These are phyloP conservation scores for Caerostris extrusa DNA, from an alignment of 1,140 invertebrate species.

Conservation along the genomic window DNA sequence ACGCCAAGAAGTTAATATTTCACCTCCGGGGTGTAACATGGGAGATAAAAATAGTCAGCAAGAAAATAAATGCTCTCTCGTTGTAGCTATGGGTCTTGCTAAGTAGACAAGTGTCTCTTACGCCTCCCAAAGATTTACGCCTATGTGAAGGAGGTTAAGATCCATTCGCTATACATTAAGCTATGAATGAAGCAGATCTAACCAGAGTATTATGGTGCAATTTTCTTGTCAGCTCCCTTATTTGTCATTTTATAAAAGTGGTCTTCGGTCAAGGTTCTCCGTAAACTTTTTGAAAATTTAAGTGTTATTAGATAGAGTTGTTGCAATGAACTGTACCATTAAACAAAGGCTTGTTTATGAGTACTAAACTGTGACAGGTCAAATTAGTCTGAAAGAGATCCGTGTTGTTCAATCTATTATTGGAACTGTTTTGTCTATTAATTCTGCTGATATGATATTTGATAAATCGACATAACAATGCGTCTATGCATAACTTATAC, in stretches of 20 bases:
- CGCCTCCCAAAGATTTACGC: conserved; percentile 58
- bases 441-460: no score
- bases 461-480: no score
- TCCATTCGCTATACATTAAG: conserved; percentile 52
- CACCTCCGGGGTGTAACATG: conserved; percentile 47
- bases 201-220: conserved; percentile 63
- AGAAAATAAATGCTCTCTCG: conserved; percentile 66
- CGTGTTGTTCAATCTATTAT: no score
- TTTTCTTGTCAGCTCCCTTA: conserved; percentile 70
- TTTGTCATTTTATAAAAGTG: conserved; percentile 50
- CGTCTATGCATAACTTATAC: no score
- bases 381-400: no score
- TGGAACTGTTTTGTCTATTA: no score
- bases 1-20: conserved; percentile 71
- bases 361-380: no score
- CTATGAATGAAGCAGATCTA: conserved; percentile 67
- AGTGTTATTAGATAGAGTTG: background rate
- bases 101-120: conserved; percentile 70
- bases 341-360: background rate
- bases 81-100: conserved; percentile 60
- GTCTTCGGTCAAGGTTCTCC: background rate
- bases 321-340: background rate
- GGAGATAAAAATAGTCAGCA: conserved; percentile 45
- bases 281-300: background rate
- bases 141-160: conserved; percentile 40